These are phyloP conservation scores for Scaptomyza tumidula DNA, from an alignment of 2,888 invertebrate species.

Conservation along the genomic window DNA sequence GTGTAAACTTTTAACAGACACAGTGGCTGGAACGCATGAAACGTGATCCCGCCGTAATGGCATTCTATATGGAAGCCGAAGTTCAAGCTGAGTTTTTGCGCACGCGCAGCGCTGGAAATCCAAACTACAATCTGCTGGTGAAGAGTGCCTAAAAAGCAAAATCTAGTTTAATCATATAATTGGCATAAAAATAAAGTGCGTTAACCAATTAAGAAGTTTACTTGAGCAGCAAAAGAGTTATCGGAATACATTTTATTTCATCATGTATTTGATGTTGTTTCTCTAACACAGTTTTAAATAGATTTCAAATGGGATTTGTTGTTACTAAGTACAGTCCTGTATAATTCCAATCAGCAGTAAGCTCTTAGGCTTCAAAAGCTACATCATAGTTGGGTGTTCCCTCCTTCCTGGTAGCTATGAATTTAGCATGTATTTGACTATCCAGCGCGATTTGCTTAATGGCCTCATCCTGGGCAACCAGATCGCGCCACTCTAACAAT, in stretches of 20 bases:
- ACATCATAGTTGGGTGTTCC: slow-evolving; percentile 87
- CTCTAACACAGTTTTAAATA: background rate
- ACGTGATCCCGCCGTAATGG: slow-evolving; percentile 89
- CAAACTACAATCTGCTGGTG: slow-evolving; percentile 85
- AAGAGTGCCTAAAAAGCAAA: slow-evolving; percentile 53
- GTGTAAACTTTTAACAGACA: slow-evolving; percentile 84
- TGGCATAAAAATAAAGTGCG: slow-evolving; percentile 52
- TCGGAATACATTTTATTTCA: background rate
- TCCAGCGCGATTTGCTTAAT: slow-evolving; percentile 89
- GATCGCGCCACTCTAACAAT: slow-evolving; percentile 83
- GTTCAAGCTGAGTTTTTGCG: slow-evolving; percentile 90
- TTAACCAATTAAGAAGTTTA: slow-evolving; percentile 8
- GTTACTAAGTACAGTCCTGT: slow-evolving; percentile 4
- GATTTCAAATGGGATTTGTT: slow-evolving; percentile 6
- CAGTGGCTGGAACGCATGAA: slow-evolving; percentile 90
- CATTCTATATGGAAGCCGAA: slow-evolving; percentile 88
- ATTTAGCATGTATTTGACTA: slow-evolving; percentile 90
- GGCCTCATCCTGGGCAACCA: slow-evolving; percentile 89
- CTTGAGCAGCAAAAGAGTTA: too few species aligned
- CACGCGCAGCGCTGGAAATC: slow-evolving; percentile 88
- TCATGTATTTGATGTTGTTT: too few species aligned
- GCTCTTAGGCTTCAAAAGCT: slow-evolving; percentile 44
- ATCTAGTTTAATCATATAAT: slow-evolving; percentile 5
- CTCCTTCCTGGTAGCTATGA: slow-evolving; percentile 87
- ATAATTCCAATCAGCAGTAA: background rate